Evolutionary conservation across 1,140 invertebrate species (phyloP).

Genomic region (Sycophila sp.): DNA sequence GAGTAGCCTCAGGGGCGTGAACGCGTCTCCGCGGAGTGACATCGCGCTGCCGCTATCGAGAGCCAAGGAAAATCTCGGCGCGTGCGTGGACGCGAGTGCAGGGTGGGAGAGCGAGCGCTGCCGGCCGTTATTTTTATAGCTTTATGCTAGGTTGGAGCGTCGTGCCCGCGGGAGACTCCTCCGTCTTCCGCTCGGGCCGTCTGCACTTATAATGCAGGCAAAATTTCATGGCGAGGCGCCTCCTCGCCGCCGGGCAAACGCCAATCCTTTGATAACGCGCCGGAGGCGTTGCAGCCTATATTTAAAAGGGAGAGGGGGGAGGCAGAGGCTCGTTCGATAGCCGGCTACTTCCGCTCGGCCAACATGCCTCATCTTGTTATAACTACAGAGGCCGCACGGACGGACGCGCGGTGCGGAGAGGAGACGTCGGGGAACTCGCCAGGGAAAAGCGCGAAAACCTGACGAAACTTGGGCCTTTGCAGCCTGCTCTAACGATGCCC

Average conservation of each 20-base stretch:
- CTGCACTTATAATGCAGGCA: slow-evolving; percentile 58
- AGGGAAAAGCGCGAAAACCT: too few species aligned
- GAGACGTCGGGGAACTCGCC: neutral
- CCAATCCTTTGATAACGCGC: slow-evolving; percentile 57
- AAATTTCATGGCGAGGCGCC: slow-evolving; percentile 61
- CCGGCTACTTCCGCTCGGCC: slow-evolving; percentile 44
- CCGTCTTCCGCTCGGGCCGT: neutral
- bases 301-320: slow-evolving; percentile 47
- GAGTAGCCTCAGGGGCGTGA: slow-evolving; percentile 46
- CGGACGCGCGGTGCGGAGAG: neutral
- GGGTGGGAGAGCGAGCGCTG: slow-evolving; percentile 31
- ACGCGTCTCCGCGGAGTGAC: slow-evolving; percentile 40
- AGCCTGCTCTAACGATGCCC: too few species aligned
- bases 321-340: slow-evolving; percentile 36
- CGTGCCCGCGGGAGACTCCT: slow-evolving; percentile 2
- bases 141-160: slow-evolving; percentile 62
- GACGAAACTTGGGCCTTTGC: too few species aligned
- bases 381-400: slow-evolving; percentile 14
- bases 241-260: slow-evolving; percentile 49
- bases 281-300: slow-evolving; percentile 46
- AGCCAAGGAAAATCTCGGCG: slow-evolving; percentile 14
- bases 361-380: slow-evolving; percentile 35
- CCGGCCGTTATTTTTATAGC: slow-evolving; percentile 62
- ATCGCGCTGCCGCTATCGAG: neutral
- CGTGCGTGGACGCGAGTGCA: slow-evolving; percentile 41